A percentile compares a stretch with the other conserved stretches of the same genome.
Conservation (phyloP, 2,113 vertebrate species). For the Columbina picui region DNA sequence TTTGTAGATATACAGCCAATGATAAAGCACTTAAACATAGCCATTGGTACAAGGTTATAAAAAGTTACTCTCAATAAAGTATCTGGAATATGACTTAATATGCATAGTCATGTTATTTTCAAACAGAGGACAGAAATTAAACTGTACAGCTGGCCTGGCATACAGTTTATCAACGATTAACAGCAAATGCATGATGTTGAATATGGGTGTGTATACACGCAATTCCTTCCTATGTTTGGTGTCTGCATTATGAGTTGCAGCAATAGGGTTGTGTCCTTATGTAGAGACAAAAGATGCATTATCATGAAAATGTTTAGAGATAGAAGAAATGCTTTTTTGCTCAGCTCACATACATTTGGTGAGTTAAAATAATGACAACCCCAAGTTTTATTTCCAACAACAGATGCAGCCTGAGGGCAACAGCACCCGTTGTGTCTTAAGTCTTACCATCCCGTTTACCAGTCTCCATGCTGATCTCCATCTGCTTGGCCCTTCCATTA, state of each 20-base stretch:
- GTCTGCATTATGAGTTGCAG: neutral
- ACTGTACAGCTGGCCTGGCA: neutral
- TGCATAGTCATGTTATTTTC: conserved; percentile 1
- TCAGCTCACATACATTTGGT: neutral
- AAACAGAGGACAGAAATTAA: conserved; percentile 22
- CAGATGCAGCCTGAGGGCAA: conserved; percentile 3
- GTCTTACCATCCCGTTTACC: neutral
- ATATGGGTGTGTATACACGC: neutral
- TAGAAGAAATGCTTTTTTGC: neutral
- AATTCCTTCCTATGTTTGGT: neutral
- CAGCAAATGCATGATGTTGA: neutral
- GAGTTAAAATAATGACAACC: conserved; percentile 7
- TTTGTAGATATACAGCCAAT: neutral
- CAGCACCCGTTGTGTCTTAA: neutral
- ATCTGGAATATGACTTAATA: neutral
- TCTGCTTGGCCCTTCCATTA: conserved; percentile 7
- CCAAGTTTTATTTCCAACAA: conserved; percentile 9
- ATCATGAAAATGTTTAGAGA: neutral
- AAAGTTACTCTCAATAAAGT: conserved; percentile 10
- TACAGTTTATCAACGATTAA: neutral
- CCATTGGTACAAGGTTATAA: neutral
- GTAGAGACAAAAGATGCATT: neutral
- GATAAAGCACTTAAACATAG: neutral
- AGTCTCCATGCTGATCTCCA: neutral
- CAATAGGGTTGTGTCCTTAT: neutral